Evolutionary conservation across 2,113 vertebrate genomes (phyloP).

Genomic region (Triplophysa siluroides): DNA sequence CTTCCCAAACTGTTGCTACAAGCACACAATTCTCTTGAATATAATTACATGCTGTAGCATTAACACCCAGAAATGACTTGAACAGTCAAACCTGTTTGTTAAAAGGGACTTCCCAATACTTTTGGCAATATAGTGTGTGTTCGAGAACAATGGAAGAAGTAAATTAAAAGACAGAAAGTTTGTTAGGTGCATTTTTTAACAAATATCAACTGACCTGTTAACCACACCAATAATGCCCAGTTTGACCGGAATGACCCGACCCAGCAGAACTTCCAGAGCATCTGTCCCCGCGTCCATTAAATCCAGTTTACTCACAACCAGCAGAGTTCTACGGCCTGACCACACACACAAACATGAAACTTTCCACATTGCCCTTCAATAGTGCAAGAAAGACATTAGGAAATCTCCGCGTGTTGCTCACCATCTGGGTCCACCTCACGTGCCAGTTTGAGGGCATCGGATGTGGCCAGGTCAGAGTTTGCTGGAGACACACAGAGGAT

Average conservation of each 20-base stretch:
- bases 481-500: constrained; percentile 79
- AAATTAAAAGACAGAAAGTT: background rate
- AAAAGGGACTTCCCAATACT: too few relatives aligned
- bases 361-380: background rate
- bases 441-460: constrained; percentile 79
- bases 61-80: too few relatives aligned
- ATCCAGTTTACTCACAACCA: constrained; percentile 81
- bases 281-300: constrained; percentile 83
- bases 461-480: constrained; percentile 81
- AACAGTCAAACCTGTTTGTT: too few relatives aligned
- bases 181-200: background rate
- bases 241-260: constrained; percentile 79
- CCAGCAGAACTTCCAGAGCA: constrained; percentile 79
- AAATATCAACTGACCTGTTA: constrained; percentile 72
- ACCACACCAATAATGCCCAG: constrained; percentile 82
- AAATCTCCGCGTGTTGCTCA: constrained; percentile 56
- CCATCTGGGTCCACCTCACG: constrained; percentile 79
- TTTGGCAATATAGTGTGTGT: too few relatives aligned
- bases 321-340: constrained; percentile 77
- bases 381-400: background rate
- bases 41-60: too few relatives aligned
- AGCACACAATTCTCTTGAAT: too few relatives aligned
- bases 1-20: too few relatives aligned
- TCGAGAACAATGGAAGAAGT: too few relatives aligned
- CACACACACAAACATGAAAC: background rate